Evolutionary conservation across 2,888 invertebrate genomes (phyloP).

Genomic region (Spisula subtruncata): DNA sequence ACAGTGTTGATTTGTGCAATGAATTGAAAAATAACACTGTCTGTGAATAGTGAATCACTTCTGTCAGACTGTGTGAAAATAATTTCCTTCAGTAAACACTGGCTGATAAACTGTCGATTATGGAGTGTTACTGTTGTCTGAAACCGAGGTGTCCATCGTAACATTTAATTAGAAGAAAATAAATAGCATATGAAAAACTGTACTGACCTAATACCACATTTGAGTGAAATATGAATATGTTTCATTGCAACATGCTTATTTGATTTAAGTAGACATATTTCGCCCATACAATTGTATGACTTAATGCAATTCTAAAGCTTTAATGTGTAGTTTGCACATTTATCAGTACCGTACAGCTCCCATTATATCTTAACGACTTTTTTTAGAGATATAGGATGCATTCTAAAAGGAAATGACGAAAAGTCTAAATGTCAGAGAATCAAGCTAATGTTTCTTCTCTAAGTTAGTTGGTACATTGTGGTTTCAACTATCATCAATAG

Average conservation of each 20-base stretch:
- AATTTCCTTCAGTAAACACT: neutral
- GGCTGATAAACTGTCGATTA: neutral
- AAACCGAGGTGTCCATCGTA: neutral
- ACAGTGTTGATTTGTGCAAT: neutral
- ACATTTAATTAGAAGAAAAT: neutral
- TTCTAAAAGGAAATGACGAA: neutral
- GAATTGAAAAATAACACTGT: slow-evolving; percentile 1
- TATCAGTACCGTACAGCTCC: too few relatives aligned
- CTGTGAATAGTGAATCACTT: neutral
- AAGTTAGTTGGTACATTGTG: neutral
- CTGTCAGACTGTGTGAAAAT: neutral
- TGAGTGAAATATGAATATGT: too few relatives aligned
- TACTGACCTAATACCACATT: neutral
- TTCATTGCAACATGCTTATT: too few relatives aligned
- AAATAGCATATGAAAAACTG: neutral
- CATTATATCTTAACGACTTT: too few relatives aligned
- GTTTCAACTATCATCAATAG: neutral
- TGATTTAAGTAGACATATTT: too few relatives aligned
- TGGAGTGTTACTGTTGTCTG: neutral
- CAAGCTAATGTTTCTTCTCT: neutral
- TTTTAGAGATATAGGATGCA: too few relatives aligned
- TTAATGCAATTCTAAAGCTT: too few relatives aligned
- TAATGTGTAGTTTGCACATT: too few relatives aligned
- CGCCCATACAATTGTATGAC: too few relatives aligned
- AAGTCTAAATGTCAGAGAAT: neutral